Evolutionary conservation across 2,888 invertebrate genomes (phyloP).

Genomic region (Melanostoma mellinum): DNA sequence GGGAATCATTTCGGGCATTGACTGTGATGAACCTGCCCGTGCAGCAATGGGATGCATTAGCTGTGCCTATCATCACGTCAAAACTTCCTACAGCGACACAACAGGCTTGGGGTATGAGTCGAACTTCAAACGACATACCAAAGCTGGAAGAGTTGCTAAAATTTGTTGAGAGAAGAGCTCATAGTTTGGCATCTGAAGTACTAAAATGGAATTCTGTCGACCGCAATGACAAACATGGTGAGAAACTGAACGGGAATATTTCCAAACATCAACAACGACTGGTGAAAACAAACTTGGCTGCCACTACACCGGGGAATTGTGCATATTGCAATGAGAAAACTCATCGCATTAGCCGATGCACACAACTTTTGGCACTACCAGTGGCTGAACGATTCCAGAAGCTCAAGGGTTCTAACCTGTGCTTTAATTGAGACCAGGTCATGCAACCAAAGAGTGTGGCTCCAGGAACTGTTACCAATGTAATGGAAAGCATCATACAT

Average conservation of each 20-base stretch:
- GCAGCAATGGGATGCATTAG: slow-evolving; percentile 48
- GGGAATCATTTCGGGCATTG: slow-evolving; percentile 50
- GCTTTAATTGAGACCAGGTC: slow-evolving; percentile 45
- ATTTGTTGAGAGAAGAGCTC: slow-evolving; percentile 41
- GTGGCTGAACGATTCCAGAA: slow-evolving; percentile 27
- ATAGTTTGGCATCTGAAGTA: slow-evolving; percentile 40
- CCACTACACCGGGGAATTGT: slow-evolving; percentile 20
- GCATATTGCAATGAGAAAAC: slow-evolving; percentile 17
- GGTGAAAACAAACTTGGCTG: slow-evolving; percentile 29
- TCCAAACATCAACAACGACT: not conserved
- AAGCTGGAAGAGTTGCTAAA: slow-evolving; percentile 18
- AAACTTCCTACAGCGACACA: slow-evolving; percentile 32
- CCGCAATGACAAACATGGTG: not conserved
- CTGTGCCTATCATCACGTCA: slow-evolving; percentile 34
- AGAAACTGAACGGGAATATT: no score
- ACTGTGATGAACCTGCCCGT: slow-evolving; percentile 57
- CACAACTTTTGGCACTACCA: slow-evolving; percentile 28
- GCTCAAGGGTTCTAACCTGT: slow-evolving; percentile 25
- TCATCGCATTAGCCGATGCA: slow-evolving; percentile 32
- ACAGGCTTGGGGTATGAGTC: slow-evolving; percentile 39
- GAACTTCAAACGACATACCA: slow-evolving; percentile 35
- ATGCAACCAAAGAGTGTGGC: slow-evolving; percentile 34
- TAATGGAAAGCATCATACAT: slow-evolving; percentile 28
- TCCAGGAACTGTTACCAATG: slow-evolving; percentile 29
- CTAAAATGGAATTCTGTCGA: no score